Evolutionary conservation across 2,888 invertebrate genomes (phyloP), one percentile per base, ranked within the genome.

Genomic region (Capitulum mitella): DNA sequence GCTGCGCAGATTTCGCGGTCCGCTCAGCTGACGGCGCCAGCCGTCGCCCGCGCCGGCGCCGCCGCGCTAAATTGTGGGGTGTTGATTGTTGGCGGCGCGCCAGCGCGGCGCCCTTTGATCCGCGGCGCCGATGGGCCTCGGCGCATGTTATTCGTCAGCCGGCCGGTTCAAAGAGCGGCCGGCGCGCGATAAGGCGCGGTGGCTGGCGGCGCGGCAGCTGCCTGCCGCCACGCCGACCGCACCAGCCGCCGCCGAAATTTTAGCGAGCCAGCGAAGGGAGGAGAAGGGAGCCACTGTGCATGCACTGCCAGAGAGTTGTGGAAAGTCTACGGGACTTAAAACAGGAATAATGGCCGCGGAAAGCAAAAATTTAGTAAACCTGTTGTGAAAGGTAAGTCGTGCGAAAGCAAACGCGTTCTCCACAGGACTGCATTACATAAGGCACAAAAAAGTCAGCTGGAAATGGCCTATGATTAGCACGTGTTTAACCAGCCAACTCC

Each of bases 81-180:
- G 70, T 40, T 40, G 70, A 40, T 29, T 22, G 70, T 40, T 70
- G 70, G 70, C 70, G 40, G 70, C 37, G 37, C 26, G 70, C 70
- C 70, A 70, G 70, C 0, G 70, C 70, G 70, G 70, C 70, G 26
- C 37, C 37, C 70, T 70, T 70, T 70, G 70, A 70, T 40, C 70
- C 37, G 37, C 37, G 37, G 37, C 40, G 70, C 70, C 70, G 40
- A 70, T 70, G 70, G 70, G 70, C 70, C 70, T 22, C 19, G 64
- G 70, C 70, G 70, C 70, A 40, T 70, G 70, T 70, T 70, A 70
- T 37, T 70, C 70, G 40, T 40, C 34, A 37, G 70, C 70, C 19
- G 70, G 22, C 70, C 37, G 40, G 19, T 70, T 70, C 70, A 70
- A 70, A 70, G 40, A n/a, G 8, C 40, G 22, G 40, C 70, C 70